A percentile compares a stretch with the other conserved stretches of the same genome.
Conservation (phyloP, 2,888 invertebrate genomes). For the Chaetoderma sp. region DNA sequence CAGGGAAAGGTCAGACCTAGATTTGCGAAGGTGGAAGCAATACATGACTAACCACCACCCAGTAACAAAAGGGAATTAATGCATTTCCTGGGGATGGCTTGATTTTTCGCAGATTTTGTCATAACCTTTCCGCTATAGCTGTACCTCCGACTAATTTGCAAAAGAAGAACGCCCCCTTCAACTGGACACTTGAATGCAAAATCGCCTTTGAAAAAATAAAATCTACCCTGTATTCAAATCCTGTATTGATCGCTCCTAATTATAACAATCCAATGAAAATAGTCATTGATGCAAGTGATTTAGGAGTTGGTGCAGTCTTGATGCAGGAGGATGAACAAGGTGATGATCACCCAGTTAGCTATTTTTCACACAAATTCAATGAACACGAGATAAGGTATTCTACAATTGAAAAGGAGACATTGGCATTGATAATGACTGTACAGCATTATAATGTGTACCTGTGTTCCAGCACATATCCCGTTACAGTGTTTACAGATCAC, state of each 20-base stretch:
- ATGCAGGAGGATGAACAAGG: slow-evolving; percentile 38
- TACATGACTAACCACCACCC: slow-evolving; percentile 26
- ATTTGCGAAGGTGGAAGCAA: slow-evolving; percentile 26
- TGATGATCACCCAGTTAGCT: slow-evolving; percentile 35
- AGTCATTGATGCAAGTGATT: slow-evolving; percentile 42
- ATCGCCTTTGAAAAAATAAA: slow-evolving; percentile 54
- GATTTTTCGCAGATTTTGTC: slow-evolving; percentile 34
- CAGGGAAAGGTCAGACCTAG: slow-evolving; percentile 33
- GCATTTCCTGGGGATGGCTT: slow-evolving; percentile 32
- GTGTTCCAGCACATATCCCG: slow-evolving; percentile 6
- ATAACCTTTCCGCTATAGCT: slow-evolving; percentile 27
- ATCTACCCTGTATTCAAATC: slow-evolving; percentile 17
- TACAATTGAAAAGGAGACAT: slow-evolving; percentile 34
- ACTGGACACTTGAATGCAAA: slow-evolving; percentile 49
- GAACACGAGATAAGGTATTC: slow-evolving; percentile 33
- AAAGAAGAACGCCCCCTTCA: slow-evolving; percentile 33
- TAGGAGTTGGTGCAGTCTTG: slow-evolving; percentile 39
- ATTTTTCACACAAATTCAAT: slow-evolving; percentile 38
- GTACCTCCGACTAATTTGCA: slow-evolving; percentile 19
- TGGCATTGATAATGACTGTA: slow-evolving; percentile 36
- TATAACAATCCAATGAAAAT: slow-evolving; percentile 33
- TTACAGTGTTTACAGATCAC: slow-evolving; percentile 38
- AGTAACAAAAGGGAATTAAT: slow-evolving; percentile 27
- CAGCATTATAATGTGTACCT: slow-evolving; percentile 40
- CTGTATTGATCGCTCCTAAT: slow-evolving; percentile 26